These are phyloP conservation scores for Melinopterus prodromus DNA, from an alignment of 2,888 invertebrate species.

Conservation along the genomic window DNA sequence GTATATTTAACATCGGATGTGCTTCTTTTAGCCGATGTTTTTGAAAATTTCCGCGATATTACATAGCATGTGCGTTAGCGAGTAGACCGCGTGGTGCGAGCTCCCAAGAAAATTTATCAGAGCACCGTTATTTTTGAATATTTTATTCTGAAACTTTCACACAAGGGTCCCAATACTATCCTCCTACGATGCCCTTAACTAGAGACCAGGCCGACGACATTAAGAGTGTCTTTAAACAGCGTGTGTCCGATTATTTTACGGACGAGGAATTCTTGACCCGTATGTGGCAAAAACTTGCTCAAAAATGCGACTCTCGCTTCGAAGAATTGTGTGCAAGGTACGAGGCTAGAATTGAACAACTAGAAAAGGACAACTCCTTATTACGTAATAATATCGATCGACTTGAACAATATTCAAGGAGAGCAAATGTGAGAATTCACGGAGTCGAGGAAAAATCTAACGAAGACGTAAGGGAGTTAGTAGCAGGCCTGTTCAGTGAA, in stretches of 20 bases:
- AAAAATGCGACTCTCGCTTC: background rate
- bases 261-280: background rate
- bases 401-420: slow-evolving; percentile 4
- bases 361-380: background rate
- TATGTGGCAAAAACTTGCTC: background rate
- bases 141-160: background rate
- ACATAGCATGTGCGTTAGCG: no score
- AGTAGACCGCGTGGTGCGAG: no score
- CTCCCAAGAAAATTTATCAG: no score
- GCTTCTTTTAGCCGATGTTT: no score
- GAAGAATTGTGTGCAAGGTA: background rate
- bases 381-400: background rate
- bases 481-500: background rate
- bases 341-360: background rate
- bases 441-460: background rate
- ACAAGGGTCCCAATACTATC: background rate
- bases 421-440: background rate
- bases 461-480: background rate
- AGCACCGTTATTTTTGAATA: no score
- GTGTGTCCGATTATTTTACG: background rate
- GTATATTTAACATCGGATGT: no score
- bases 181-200: background rate
- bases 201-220: background rate
- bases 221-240: background rate
- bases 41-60: no score